Percentiles rank a stretch among this genome's conserved stretches.
Conservation (phyloP, 2,113 vertebrate genomes). For the Hyla sarda region DNA sequence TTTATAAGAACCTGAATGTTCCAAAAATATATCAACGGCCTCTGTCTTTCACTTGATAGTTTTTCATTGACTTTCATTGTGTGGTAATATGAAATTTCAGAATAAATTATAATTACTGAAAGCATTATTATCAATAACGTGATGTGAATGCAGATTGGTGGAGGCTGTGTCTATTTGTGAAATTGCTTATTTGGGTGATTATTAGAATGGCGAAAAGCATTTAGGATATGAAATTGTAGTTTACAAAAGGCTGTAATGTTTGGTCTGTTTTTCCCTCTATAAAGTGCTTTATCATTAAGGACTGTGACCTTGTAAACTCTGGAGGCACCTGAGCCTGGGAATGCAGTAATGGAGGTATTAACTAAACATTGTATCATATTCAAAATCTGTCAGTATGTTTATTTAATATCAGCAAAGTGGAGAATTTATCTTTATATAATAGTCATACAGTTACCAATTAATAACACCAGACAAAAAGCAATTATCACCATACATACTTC, state of each 20-base stretch:
- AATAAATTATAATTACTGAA: conserved; percentile 34
- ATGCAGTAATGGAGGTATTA: background rate
- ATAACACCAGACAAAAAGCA: too few species aligned
- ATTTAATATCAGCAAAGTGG: too few species aligned
- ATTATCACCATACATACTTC: too few species aligned
- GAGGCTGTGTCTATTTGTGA: background rate
- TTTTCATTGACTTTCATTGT: background rate
- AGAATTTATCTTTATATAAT: too few species aligned
- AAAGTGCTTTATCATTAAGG: background rate
- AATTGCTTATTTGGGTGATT: background rate
- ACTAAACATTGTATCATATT: background rate
- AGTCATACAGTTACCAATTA: too few species aligned
- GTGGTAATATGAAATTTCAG: background rate
- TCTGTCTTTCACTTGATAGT: conserved; percentile 17
- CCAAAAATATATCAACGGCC: conserved; percentile 18
- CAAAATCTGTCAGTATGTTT: too few species aligned
- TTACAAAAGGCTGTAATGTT: background rate
- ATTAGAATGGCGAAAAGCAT: background rate
- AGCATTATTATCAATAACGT: conserved; percentile 19
- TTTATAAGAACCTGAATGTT: conserved; percentile 20
- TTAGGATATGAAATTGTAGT: background rate
- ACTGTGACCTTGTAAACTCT: background rate
- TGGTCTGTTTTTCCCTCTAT: background rate
- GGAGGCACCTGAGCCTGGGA: background rate
- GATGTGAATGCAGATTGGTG: conserved; percentile 9